Evolutionary conservation across 2,888 invertebrate genomes (phyloP).

Genomic region (Lymantria dispar): DNA sequence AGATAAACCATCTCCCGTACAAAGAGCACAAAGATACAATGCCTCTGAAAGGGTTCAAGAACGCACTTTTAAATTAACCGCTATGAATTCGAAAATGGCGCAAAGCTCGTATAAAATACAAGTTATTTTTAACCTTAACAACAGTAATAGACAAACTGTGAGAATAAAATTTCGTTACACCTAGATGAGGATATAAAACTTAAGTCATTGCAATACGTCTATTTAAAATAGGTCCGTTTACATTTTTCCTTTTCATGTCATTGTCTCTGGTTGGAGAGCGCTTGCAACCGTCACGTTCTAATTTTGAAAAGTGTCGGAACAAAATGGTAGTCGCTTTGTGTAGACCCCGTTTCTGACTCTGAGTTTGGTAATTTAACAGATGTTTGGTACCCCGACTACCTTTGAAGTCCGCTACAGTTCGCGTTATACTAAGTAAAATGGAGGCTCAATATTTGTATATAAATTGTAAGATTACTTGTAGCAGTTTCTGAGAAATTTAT

Average conservation of each 20-base stretch:
- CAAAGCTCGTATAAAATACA: conserved; percentile 40
- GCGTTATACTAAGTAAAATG: conserved; percentile 40
- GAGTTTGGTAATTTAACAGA: conserved; percentile 77
- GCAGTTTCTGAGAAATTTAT: conserved; percentile 29
- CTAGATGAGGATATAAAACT: conserved; percentile 59
- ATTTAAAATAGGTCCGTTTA: conserved; percentile 80
- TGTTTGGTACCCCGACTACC: conserved; percentile 51
- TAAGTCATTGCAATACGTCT: conserved; percentile 61
- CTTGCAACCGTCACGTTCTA: conserved; percentile 83
- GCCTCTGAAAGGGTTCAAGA: conserved; percentile 83
- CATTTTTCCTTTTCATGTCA: conserved; percentile 82
- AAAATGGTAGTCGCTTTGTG: conserved; percentile 81
- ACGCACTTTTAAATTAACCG: conserved; percentile 82
- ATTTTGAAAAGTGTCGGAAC: conserved; percentile 82
- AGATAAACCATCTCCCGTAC: conserved; percentile 82
- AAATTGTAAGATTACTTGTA: conserved; percentile 19
- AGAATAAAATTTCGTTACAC: conserved; percentile 45
- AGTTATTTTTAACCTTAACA: conserved; percentile 47
- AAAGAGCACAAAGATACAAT: conserved; percentile 83
- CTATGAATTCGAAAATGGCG: conserved; percentile 49
- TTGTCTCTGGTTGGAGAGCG: conserved; percentile 79
- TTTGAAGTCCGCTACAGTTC: conserved; percentile 57
- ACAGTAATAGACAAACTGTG: conserved; percentile 16
- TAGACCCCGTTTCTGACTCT: conserved; percentile 55
- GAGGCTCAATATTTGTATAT: conserved; percentile 35